phyloP scores from a whole-genome alignment of 2,888 invertebrate genomes.

The Tetanocera ferruginea region DNA sequence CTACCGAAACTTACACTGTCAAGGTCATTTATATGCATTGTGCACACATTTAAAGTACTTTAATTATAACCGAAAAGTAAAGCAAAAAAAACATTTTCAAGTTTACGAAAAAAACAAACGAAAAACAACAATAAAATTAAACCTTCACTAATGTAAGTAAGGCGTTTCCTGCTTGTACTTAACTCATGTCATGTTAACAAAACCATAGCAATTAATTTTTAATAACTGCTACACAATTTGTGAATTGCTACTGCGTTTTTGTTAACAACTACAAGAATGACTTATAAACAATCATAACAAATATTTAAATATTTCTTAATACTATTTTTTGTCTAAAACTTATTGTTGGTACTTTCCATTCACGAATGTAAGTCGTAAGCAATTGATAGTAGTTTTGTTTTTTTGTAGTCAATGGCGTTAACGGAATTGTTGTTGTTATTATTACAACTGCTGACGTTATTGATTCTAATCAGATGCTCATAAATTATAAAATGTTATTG shows the following conservation, averaged over 20 bases:
- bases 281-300: too few species aligned
- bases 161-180: too few species aligned
- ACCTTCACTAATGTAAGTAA: too few species aligned
- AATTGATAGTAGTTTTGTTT: not conserved
- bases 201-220: too few species aligned
- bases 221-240: too few species aligned
- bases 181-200: too few species aligned
- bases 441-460: not conserved
- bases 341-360: not conserved
- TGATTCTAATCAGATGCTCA: not conserved
- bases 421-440: not conserved
- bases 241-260: too few species aligned
- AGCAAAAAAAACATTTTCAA: too few species aligned
- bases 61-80: conserved; percentile 1
- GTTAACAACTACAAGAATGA: too few species aligned
- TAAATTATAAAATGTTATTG: not conserved
- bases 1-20: not conserved
- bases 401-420: not conserved
- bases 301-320: too few species aligned
- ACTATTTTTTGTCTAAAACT: not conserved
- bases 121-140: too few species aligned
- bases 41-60: not conserved
- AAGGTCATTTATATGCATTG: conserved; percentile 5
- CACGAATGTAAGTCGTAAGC: not conserved
- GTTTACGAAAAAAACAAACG: too few species aligned